Conservation (phyloP, 92 coral and sea anemone species). For the Parazoanthus darwini region DNA sequence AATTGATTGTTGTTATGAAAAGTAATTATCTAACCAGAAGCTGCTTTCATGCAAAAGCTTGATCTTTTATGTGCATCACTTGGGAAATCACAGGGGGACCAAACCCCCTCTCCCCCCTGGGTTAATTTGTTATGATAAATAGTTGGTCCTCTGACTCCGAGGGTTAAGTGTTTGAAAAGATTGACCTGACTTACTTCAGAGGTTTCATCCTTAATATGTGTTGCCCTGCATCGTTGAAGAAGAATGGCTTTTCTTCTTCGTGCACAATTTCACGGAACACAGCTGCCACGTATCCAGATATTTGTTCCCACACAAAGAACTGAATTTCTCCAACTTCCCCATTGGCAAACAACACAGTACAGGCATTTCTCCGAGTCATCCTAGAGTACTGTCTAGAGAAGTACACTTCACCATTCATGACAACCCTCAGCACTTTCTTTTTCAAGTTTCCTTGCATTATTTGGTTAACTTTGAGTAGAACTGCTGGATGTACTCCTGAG, state of each 20-base stretch:
- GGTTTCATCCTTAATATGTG: conserved; percentile 54
- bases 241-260: conserved; percentile 48
- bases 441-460: conserved; percentile 13
- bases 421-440: conserved; percentile 45
- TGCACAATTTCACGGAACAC: conserved; percentile 46
- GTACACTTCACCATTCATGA: conserved; percentile 42
- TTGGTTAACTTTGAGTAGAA: conserved; percentile 14
- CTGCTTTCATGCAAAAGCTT: too few relatives aligned
- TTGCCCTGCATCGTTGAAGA: conserved; percentile 55
- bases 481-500: conserved; percentile 35
- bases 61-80: too few relatives aligned
- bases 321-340: conserved; percentile 55
- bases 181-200: conserved; percentile 22
- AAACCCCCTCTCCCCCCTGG: too few relatives aligned
- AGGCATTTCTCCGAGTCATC: conserved; percentile 51
- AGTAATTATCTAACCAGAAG: too few relatives aligned
- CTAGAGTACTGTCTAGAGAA: conserved; percentile 60
- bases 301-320: conserved; percentile 43
- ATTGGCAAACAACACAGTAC: conserved; percentile 43
- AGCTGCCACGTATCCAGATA: conserved; percentile 27
- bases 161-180: too few relatives aligned
- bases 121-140: too few relatives aligned
- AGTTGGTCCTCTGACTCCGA: too few relatives aligned
- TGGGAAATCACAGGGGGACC: too few relatives aligned
- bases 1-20: too few relatives aligned